Evolutionary conservation across 2,113 vertebrate genomes (phyloP).

Genomic region (Eublepharis macularius): DNA sequence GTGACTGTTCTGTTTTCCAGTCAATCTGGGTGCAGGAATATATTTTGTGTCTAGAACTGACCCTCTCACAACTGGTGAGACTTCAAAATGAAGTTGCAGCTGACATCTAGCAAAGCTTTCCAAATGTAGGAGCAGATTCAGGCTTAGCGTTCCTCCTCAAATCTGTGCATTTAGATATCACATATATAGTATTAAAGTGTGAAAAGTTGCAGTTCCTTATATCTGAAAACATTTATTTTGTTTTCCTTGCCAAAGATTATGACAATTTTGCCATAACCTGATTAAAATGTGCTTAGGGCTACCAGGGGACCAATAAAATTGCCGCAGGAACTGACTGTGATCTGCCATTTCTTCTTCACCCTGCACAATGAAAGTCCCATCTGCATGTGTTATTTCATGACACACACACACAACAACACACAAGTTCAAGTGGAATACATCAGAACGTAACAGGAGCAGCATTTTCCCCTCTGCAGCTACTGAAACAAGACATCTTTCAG

Average conservation of each 20-base stretch:
- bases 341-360: background rate
- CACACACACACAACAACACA: background rate
- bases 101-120: too few relatives aligned
- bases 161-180: too few relatives aligned
- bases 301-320: background rate
- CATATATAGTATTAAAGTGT: background rate
- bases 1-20: too few relatives aligned
- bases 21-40: too few relatives aligned
- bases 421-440: background rate
- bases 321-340: background rate
- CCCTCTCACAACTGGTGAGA: too few relatives aligned
- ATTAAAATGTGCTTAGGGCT: background rate
- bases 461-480: constrained; percentile 21
- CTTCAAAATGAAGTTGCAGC: too few relatives aligned
- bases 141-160: too few relatives aligned
- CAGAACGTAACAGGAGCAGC: constrained; percentile 20
- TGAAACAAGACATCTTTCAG: constrained; percentile 48
- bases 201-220: background rate
- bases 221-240: background rate
- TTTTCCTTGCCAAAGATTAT: too few relatives aligned
- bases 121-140: too few relatives aligned
- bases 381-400: background rate
- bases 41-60: too few relatives aligned
- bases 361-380: background rate
- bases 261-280: background rate